Base-by-base conservation (phyloP, 2,113 vertebrate species). In the Nibea albiflora region DNA sequence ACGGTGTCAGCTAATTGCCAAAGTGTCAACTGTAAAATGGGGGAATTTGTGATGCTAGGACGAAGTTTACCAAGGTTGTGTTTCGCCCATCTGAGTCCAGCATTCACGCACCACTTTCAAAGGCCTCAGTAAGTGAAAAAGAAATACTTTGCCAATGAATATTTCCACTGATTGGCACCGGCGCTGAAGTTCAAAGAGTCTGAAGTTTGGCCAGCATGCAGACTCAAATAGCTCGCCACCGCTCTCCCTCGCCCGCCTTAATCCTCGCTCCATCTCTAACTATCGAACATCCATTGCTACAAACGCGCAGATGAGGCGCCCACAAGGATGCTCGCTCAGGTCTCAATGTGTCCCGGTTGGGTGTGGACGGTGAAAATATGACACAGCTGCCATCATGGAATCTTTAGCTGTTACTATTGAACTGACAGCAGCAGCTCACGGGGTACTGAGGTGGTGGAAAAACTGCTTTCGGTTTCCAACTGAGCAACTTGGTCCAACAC, bases 101-200 rank as follows among this genome's bases (percentile, higher is more conserved):
- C 56, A 68, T 67, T 54, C n/a, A 64, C 42, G 22, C 67, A 61
- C 26, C 39, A 66, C 70, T 76, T 74, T 85, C 31, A 70, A 12
- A 79, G 61, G 44, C 70, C 50, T 76, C 24, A 16, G 24, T 65
- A 76, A 79, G 46, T 81, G 24, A 85, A 78, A 87, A 83, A 57
- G 73, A 80, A 62, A 73, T 12, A 54, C 28, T 53, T 53, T 66
- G 78, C 76, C 65, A 88, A 85, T 85, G 62, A 87, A 78, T 90
- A 86, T 88, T 86, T 87, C 73, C 77, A 73, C 76, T 84, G 73
- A 86, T 81, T 78, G 81, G 81, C 85, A 64, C 50, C 28, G 69
- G 54, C 50, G 68, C 66, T 76, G 60, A 26, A 49, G 84, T 90
- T 80, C 77, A 87, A 86, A 78, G 54, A 61, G 80, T 65, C 19